These are phyloP conservation scores for Suricata suricatta DNA, from an alignment of 2,113 vertebrate genomes.

Conservation along the genomic window DNA sequence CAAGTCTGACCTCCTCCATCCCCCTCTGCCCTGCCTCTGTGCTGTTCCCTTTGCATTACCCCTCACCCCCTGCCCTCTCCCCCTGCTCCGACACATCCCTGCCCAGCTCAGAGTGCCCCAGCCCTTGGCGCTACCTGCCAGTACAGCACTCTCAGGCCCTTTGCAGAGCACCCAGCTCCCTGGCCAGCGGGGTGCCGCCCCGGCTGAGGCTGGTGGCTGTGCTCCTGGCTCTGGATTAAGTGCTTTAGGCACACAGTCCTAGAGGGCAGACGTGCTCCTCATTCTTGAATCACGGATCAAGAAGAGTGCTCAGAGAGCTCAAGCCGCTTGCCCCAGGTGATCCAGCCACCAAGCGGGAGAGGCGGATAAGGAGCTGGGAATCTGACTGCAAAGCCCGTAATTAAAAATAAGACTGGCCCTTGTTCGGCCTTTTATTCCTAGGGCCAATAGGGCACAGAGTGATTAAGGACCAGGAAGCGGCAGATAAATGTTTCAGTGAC, in stretches of 20 bases:
- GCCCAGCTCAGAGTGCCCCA: neutral
- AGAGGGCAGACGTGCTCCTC: neutral
- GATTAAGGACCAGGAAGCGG: neutral
- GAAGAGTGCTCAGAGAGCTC: neutral
- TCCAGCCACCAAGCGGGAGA: neutral
- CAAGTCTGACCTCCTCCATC: neutral
- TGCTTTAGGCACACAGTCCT: neutral
- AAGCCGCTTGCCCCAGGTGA: neutral
- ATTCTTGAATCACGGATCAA: neutral
- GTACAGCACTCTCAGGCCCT: accelerated
- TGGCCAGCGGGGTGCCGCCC: accelerated
- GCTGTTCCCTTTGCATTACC: neutral
- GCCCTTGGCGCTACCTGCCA: neutral
- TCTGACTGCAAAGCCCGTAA: neutral
- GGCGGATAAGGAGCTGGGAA: neutral
- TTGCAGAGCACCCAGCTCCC: neutral
- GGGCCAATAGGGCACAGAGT: neutral
- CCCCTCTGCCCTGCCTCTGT: neutral
- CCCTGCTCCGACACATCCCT: neutral
- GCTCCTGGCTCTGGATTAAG: neutral
- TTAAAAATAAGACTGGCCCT: neutral
- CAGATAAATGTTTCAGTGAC: neutral
- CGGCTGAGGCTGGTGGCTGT: neutral
- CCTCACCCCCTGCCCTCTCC: neutral
- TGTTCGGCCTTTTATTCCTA: neutral